These are phyloP conservation scores for Pogonomyrmex californicus DNA, from an alignment of 1,140 invertebrate genomes.

Conservation along the genomic window DNA sequence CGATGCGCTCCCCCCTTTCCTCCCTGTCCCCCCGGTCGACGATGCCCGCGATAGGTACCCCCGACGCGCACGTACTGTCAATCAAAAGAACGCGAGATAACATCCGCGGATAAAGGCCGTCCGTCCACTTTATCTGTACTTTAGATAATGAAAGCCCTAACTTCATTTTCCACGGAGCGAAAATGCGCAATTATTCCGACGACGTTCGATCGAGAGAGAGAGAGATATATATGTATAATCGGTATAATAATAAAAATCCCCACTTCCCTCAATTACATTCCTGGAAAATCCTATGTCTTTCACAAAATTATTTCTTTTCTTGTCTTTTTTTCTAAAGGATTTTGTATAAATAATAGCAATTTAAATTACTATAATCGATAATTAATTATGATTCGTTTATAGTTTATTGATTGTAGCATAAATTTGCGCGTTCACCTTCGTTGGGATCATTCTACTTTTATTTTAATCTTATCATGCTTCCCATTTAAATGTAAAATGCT, in stretches of 20 bases:
- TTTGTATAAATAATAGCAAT: neutral
- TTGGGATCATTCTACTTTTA: neutral
- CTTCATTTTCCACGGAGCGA: slow-evolving; percentile 47
- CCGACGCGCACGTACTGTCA: slow-evolving; percentile 56
- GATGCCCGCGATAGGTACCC: slow-evolving; percentile 35
- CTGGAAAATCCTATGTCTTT: neutral
- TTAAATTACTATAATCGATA: neutral
- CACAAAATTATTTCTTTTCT: neutral
- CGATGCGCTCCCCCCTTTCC: neutral
- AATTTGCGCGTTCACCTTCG: neutral
- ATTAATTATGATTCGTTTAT: neutral
- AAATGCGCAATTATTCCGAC: slow-evolving; percentile 53
- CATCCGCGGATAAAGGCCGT: slow-evolving; percentile 60
- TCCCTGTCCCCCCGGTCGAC: slow-evolving; percentile 8
- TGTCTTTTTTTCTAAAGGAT: neutral
- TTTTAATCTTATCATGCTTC: neutral
- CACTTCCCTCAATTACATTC: neutral
- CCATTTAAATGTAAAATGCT: neutral
- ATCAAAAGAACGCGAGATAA: slow-evolving; percentile 63
- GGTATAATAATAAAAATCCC: neutral
- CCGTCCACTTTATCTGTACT: slow-evolving; percentile 49
- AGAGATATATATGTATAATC: neutral
- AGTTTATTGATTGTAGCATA: neutral
- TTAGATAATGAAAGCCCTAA: slow-evolving; percentile 64
- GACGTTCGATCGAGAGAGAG: slow-evolving; percentile 3